Percentiles rank a stretch among this genome's conserved stretches.
Evolutionary conservation across 2,797 vertebrate species (phyloP).

Genomic region (Myripristis jacobus): DNA sequence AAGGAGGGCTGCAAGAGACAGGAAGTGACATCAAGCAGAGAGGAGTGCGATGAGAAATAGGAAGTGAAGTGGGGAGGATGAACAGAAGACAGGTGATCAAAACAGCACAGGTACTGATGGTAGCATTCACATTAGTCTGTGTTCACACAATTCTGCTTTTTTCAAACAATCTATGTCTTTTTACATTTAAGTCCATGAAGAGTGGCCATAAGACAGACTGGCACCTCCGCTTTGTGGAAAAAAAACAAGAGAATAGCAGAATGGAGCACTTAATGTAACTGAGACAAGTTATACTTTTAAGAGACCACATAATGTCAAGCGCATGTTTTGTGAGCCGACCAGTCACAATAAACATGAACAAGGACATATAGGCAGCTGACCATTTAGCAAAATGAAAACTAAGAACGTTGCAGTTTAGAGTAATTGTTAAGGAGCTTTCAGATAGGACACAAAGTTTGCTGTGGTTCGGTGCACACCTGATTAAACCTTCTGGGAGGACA

Average conservation of each 20-base stretch:
- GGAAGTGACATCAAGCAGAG: constrained; percentile 37
- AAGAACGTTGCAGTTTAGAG: not conserved
- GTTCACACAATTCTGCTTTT: not conserved
- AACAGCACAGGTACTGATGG: not conserved
- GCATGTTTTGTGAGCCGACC: not conserved
- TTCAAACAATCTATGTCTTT: not conserved
- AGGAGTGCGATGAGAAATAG: constrained; percentile 12
- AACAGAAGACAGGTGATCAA: not conserved
- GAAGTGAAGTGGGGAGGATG: not conserved
- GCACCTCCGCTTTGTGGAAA: no score
- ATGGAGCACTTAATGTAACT: no score
- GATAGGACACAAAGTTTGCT: no score
- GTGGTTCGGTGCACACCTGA: no score
- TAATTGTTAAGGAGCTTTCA: no score
- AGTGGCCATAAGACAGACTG: not conserved
- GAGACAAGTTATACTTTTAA: no score
- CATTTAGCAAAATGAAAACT: not conserved
- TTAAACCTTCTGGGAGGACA: no score
- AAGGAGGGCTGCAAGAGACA: constrained; percentile 86
- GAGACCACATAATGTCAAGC: not conserved
- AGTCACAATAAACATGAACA: not conserved
- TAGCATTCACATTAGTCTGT: not conserved
- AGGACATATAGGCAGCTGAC: not conserved
- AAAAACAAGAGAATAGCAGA: no score
- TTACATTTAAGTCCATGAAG: not conserved